Conservation (phyloP, 2,888 invertebrate species). For the Iphiclides podalirius region DNA sequence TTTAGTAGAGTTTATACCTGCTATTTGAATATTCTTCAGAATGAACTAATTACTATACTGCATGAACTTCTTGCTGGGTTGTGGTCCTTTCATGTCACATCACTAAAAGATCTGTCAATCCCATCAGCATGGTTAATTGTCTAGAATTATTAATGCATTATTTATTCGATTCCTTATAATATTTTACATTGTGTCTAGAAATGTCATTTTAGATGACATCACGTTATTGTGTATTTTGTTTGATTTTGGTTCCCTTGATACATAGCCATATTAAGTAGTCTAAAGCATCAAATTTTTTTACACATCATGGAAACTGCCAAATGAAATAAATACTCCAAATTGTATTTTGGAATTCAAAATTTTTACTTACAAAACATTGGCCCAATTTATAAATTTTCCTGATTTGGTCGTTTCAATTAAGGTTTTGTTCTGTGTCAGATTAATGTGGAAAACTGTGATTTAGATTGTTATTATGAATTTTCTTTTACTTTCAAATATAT, state of each 20-base stretch:
- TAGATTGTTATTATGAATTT: slow-evolving; percentile 8
- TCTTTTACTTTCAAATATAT: too few relatives aligned
- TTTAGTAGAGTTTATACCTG: slow-evolving; percentile 65
- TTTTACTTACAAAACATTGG: slow-evolving; percentile 4
- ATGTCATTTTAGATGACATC: slow-evolving; percentile 46
- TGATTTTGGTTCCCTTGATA: slow-evolving; percentile 20
- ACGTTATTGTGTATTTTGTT: slow-evolving; percentile 16
- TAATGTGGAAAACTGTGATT: slow-evolving; percentile 8
- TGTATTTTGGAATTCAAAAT: not conserved
- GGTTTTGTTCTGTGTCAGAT: slow-evolving; percentile 15
- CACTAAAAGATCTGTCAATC: slow-evolving; percentile 43
- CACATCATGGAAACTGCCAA: slow-evolving; percentile 18
- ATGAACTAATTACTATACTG: slow-evolving; percentile 69
- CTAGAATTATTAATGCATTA: slow-evolving; percentile 23
- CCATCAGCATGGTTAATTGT: slow-evolving; percentile 58
- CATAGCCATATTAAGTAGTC: slow-evolving; percentile 7
- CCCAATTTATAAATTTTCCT: not conserved
- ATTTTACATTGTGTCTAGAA: slow-evolving; percentile 25
- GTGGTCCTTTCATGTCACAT: slow-evolving; percentile 42
- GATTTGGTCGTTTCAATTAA: slow-evolving; percentile 26
- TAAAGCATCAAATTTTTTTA: slow-evolving; percentile 12
- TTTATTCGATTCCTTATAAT: slow-evolving; percentile 13
- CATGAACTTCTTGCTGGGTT: slow-evolving; percentile 61
- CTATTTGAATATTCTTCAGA: slow-evolving; percentile 68
- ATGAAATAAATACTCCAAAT: slow-evolving; percentile 15